Percentiles rank a stretch among this genome's conserved stretches.
Conservation (phyloP, 2,888 invertebrate species). For the Chymomyza caudatula region DNA sequence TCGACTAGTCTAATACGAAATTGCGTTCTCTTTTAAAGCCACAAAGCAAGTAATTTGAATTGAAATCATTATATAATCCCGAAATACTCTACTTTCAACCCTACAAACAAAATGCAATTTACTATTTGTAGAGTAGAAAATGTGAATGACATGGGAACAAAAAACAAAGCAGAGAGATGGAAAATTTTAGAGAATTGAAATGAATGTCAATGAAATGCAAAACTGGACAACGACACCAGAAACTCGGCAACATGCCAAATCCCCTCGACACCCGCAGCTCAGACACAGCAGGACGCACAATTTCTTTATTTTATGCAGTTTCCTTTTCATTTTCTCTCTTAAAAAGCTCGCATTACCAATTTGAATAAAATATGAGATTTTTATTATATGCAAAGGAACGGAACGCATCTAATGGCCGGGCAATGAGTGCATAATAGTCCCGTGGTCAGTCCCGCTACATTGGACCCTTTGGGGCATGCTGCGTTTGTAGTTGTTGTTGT, state of each 20-base stretch:
- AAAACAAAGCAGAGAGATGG: not conserved
- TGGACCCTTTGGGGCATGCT: not conserved
- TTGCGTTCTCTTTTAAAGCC: no score
- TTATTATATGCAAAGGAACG: slow-evolving; percentile 54
- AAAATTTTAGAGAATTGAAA: slow-evolving; percentile 6
- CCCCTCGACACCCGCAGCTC: not conserved
- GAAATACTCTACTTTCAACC: no score
- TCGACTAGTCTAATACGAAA: no score
- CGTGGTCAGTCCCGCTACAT: not conserved
- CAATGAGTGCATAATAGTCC: slow-evolving; percentile 61
- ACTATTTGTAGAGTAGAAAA: not conserved
- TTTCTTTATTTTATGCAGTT: not conserved
- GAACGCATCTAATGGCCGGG: slow-evolving; percentile 48
- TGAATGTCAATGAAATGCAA: slow-evolving; percentile 62
- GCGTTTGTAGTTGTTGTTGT: not conserved
- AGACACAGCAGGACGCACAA: not conserved
- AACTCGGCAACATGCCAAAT: not conserved
- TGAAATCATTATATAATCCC: no score
- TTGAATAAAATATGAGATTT: slow-evolving; percentile 76
- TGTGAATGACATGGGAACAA: slow-evolving; percentile 9
- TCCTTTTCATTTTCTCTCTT: not conserved
- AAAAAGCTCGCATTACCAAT: slow-evolving; percentile 71
- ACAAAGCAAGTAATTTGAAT: no score
- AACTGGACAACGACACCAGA: not conserved
- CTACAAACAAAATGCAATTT: slow-evolving; percentile 33